A percentile compares a stretch with the other conserved stretches of the same genome.
phyloP scores from a whole-genome alignment of 1,140 invertebrate species.

The Protaetia brevitarsis region DNA sequence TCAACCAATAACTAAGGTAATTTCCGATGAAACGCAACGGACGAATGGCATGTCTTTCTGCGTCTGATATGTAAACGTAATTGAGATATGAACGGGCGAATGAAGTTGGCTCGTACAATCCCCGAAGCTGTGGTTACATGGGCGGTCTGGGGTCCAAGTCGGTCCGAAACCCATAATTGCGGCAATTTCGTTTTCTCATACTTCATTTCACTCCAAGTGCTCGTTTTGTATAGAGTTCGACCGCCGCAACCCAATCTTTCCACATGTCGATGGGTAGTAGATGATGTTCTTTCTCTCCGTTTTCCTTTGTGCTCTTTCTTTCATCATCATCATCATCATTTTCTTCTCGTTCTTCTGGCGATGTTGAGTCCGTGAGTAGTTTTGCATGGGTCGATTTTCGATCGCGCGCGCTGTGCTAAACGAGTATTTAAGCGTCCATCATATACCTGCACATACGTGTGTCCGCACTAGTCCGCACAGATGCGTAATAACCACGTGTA shows the following conservation, averaged over 20 bases:
- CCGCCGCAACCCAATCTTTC: constrained; percentile 16
- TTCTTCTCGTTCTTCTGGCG: not conserved
- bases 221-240: constrained; percentile 28
- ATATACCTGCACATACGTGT: too few species aligned
- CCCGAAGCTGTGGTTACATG: constrained; percentile 43
- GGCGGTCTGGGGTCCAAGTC: constrained; percentile 40
- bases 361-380: not conserved
- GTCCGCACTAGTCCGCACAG: too few species aligned
- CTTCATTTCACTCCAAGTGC: constrained; percentile 38
- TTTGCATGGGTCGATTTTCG: not conserved
- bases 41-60: constrained; percentile 16
- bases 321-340: not conserved
- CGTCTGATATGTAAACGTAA: constrained; percentile 30
- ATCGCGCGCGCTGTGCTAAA: not conserved
- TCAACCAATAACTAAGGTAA: not conserved
- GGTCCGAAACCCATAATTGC: constrained; percentile 44
- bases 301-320: not conserved
- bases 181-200: constrained; percentile 45
- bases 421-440: not conserved
- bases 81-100: constrained; percentile 43
- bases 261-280: constrained; percentile 10
- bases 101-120: constrained; percentile 28
- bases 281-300: constrained; percentile 12
- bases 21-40: not conserved
- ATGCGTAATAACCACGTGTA: too few species aligned